Evolutionary conservation across 2,797 vertebrate species (phyloP).

Genomic region (Tragelaphus eurycerus): DNA sequence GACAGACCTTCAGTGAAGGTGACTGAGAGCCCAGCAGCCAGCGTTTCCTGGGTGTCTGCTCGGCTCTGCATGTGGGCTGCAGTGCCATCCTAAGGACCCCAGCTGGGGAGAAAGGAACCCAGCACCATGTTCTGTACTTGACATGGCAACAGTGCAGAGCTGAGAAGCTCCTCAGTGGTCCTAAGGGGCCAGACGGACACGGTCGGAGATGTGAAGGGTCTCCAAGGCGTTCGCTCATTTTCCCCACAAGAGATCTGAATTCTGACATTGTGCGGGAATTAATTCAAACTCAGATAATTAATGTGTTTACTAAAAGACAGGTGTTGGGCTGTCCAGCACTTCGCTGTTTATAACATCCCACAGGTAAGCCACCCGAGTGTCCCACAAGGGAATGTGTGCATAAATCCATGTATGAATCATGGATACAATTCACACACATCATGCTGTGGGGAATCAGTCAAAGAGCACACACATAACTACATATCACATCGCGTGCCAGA

Average conservation of each 20-base stretch:
- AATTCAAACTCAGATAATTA: neutral
- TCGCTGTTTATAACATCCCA: too few relatives aligned
- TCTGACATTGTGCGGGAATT: neutral
- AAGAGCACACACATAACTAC: fast-evolving
- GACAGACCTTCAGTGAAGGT: neutral
- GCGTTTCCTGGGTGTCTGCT: neutral
- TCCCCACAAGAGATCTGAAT: neutral
- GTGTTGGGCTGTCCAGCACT: neutral
- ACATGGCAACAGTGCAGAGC: neutral
- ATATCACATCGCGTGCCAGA: fast-evolving
- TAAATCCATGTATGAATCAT: neutral
- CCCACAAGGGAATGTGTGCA: too few relatives aligned
- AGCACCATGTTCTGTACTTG: fast-evolving
- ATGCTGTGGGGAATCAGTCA: neutral
- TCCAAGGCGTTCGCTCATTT: neutral
- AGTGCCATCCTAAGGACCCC: neutral
- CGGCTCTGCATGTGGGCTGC: too few relatives aligned
- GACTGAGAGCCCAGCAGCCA: too few relatives aligned
- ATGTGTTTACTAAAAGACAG: neutral
- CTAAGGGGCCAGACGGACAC: too few relatives aligned
- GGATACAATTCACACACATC: neutral
- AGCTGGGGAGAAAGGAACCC: neutral
- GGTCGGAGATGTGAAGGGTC: neutral
- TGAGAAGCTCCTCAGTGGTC: neutral
- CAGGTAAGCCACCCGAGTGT: neutral